Base-by-base conservation (phyloP, 2,797 vertebrate genomes). In the Spheniscus humboldti region DNA sequence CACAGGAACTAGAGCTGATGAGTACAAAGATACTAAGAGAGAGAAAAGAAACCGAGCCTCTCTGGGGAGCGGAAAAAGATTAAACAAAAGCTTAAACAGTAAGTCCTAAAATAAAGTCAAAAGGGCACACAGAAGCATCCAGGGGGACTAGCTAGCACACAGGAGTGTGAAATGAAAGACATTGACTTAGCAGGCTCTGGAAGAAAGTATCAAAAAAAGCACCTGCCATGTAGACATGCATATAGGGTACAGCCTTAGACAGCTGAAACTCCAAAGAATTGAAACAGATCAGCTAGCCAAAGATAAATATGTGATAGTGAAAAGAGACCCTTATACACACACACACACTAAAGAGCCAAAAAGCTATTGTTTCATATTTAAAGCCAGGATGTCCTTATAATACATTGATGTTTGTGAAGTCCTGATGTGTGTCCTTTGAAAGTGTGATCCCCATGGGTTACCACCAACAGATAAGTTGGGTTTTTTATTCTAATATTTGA, bases 71-170 rank as follows among this genome's bases (percentile, higher is more conserved):
- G 1, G 55, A 37, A 91, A 92, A 92, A 90, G 37, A 86, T 80
- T 14, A 86, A 94, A 90, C 8, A 50, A 66, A 19, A 52, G 31
- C 60, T 85, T 53, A 89, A 96, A 91, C 7, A 37, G 31, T 43
- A 78, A 85, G 41, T 91, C 41, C 47, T 91, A 74, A 94, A 86
- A 75, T 81, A 84, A 93, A 95, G 69, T 79, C 92, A 89, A 67
- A 77, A 89, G 84, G 68, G 75, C 79, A 78, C 1, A 8, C 31
- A 77, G 56, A 80, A 73, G 25, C 20, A 4, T 71, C 78, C 81
- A 41, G 20, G 10, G 20, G 33, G 18, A 71, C 16, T 15, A 79
- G 55, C 20, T 35, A 66, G 45, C 33, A 77, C 15, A 57, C 5
- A 45, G 14, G 18, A 85, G 30, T 60, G 8, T 71, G 55, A 94